Evolutionary conservation across 2,797 vertebrate species (phyloP).

Genomic region (Ctenochaetus hawaiiensis): DNA sequence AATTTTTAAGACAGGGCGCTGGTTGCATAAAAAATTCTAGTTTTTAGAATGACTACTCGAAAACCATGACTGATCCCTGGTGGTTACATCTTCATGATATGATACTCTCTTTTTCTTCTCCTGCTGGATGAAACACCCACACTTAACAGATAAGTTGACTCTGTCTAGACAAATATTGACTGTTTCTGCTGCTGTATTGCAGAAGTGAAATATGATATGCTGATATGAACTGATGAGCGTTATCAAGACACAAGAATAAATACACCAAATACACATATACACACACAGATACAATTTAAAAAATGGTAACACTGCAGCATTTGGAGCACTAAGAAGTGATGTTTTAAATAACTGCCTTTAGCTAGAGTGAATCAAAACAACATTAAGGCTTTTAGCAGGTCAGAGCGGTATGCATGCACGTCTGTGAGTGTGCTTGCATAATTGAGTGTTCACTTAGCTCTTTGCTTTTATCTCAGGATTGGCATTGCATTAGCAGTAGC

Average conservation of each 20-base stretch:
- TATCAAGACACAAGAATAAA: constrained; percentile 12
- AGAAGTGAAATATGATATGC: constrained; percentile 30
- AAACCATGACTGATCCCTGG: neutral
- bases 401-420: constrained; percentile 32
- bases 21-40: too few relatives aligned
- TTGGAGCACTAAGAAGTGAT: constrained; percentile 16
- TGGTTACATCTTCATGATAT: constrained; percentile 13
- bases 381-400: constrained; percentile 65
- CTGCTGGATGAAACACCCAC: neutral
- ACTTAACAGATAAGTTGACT: constrained; percentile 18
- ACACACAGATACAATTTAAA: neutral
- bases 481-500: constrained; percentile 47
- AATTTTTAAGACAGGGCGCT: too few relatives aligned
- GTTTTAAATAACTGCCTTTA: constrained; percentile 50
- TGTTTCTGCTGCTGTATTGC: constrained; percentile 10
- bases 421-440: constrained; percentile 27
- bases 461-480: constrained; percentile 61
- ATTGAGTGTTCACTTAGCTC: constrained; percentile 54
- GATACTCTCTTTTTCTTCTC: neutral
- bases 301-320: neutral
- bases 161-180: constrained; percentile 67
- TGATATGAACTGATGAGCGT: neutral
- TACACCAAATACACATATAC: neutral
- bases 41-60: too few relatives aligned
- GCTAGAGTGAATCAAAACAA: constrained; percentile 47